These are phyloP conservation scores for Orthonyx spaldingii DNA, from an alignment of 2,113 vertebrate species.

Conservation along the genomic window DNA sequence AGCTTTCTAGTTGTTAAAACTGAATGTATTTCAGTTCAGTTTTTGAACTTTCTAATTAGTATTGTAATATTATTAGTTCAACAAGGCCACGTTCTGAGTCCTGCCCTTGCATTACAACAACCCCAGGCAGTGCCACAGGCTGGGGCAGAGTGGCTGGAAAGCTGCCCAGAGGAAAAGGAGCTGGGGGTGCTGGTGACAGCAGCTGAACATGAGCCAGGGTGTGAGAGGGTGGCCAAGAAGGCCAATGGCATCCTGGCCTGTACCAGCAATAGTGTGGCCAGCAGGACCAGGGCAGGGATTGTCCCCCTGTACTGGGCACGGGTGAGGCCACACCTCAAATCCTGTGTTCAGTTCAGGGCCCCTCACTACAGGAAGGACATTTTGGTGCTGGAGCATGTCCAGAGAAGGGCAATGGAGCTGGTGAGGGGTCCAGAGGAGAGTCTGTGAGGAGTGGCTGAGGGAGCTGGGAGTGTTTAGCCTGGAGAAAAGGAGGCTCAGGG, in stretches of 20 bases:
- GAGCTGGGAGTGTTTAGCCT: rapidly evolving
- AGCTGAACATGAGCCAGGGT: background rate
- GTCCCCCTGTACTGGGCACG: background rate
- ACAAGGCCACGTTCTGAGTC: too few relatives aligned
- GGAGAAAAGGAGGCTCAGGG: background rate
- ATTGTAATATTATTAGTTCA: background rate
- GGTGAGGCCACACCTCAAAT: rapidly evolving
- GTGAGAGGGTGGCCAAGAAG: background rate
- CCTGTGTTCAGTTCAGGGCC: rapidly evolving
- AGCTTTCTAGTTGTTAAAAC: background rate
- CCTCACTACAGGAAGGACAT: background rate
- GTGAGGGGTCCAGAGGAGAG: background rate
- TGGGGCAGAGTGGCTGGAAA: background rate
- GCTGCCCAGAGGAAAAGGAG: background rate
- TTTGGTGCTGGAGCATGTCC: rapidly evolving
- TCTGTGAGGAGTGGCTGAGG: background rate
- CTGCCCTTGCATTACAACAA: background rate
- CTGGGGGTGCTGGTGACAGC: background rate
- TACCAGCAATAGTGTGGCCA: background rate
- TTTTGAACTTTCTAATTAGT: background rate
- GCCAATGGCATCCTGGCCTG: background rate
- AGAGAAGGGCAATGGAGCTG: rapidly evolving
- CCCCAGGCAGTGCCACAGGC: background rate
- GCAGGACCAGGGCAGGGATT: background rate
- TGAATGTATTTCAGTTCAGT: background rate